phyloP scores from a whole-genome alignment of 2,797 vertebrate genomes.

The Sternotherus odoratus region DNA sequence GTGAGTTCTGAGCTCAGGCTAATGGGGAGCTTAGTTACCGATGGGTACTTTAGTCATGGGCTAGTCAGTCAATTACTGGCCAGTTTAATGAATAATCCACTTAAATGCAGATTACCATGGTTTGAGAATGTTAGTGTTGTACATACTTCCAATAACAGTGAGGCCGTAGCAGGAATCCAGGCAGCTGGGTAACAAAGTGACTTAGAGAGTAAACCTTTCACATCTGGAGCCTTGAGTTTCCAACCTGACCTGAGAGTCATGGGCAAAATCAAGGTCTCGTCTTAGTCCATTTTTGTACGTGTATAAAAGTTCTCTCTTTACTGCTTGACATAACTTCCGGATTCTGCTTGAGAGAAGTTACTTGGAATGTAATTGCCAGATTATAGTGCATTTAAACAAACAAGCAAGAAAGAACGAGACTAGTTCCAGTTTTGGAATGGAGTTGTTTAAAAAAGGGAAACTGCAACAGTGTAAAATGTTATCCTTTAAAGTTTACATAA shows the following conservation, averaged over 20 bases:
- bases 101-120: not conserved
- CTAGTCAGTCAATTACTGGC: not conserved
- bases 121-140: not conserved
- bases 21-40: not conserved
- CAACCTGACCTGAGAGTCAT: not conserved
- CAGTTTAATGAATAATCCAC: not conserved
- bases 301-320: not conserved
- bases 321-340: not conserved
- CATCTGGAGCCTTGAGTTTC: not conserved
- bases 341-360: not conserved
- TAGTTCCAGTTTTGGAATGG: not conserved
- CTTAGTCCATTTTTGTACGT: not conserved
- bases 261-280: not conserved
- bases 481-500: not conserved
- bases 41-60: not conserved
- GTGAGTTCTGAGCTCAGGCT: conserved; percentile 81
- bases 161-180: not conserved
- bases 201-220: not conserved
- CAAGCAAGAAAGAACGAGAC: not conserved
- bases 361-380: not conserved
- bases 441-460: not conserved
- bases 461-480: not conserved
- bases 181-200: not conserved
- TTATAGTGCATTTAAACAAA: not conserved
- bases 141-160: not conserved